Evolutionary conservation across 1,140 invertebrate genomes (phyloP), one percentile per base, ranked within the genome.

Genomic region (Patella vulgata): DNA sequence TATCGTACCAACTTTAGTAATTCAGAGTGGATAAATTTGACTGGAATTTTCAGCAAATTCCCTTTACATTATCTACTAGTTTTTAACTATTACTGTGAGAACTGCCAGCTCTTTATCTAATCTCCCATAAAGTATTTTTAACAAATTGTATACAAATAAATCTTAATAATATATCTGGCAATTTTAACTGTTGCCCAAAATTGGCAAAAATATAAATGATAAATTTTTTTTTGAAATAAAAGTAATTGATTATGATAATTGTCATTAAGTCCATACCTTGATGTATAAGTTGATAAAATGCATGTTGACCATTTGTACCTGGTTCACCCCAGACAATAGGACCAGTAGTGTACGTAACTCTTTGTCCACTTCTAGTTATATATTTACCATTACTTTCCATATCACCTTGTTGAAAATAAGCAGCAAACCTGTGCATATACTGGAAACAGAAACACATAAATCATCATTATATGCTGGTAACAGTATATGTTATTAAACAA

Each of bases 361-460:
- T 81, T 40, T 89, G 80, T 0, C 94, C 94, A 67, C 87, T 88
- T 42, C 91, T 88, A 11, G 93, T 97, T 0, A 90, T 76, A 66
- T 91, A 97, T 87, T 99, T 99, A 73, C 98, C 98, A 87, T 99
- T 99, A 63, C 95, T 98, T 85, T 99, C 98, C 98, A 99, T 99
- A 82, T 99, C 98, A 12, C 97, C 97, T 88, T 99, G 98, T 87
- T 99, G 98, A 85, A 99, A 99, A 85, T 99, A 99, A 12, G 98
- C 97, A 40, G 98, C 94, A 87, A 99, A 99, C 77, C 97, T 90
- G 81, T 99, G 97, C 67, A 99, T 84, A 84, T 99, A 99, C 86
- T 99, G 93, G 17, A 71, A 69, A 3, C 59, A n/a, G 63, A 53
- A 52, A 17, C 21, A 33, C 28, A n/a, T 23, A 55, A 27, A 3